phyloP scores from a whole-genome alignment of 1,140 invertebrate genomes.

The Procambarus virginalis region DNA sequence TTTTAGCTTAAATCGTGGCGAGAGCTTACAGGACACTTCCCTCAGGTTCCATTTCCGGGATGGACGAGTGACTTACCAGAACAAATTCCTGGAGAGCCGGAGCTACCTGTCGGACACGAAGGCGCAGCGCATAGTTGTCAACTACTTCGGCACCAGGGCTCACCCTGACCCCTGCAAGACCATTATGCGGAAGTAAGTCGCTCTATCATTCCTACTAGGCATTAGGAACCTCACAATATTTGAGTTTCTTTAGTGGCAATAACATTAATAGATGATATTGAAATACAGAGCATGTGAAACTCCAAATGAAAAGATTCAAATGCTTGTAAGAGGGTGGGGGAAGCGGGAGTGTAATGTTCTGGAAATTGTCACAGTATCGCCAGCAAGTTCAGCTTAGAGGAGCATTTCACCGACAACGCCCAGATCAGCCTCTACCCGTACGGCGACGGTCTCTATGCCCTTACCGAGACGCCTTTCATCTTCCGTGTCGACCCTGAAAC shows the following conservation, averaged over 20 bases:
- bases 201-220: not conserved
- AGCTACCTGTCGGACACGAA: constrained; percentile 83
- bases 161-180: constrained; percentile 87
- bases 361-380: constrained; percentile 76
- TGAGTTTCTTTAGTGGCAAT: too few species aligned
- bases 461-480: constrained; percentile 87
- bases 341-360: not conserved
- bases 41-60: constrained; percentile 79
- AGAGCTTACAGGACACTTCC: not conserved
- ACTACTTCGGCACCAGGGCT: constrained; percentile 86
- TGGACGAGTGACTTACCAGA: constrained; percentile 86
- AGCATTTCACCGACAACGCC: constrained; percentile 84
- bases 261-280: not conserved
- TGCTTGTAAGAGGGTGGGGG: not conserved
- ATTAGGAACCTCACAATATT: too few species aligned
- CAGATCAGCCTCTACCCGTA: constrained; percentile 93
- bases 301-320: not conserved
- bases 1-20: too few species aligned
- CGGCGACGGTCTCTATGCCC: constrained; percentile 87
- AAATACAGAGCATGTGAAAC: not conserved
- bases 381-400: constrained; percentile 81
- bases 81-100: constrained; percentile 84
- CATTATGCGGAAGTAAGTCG: constrained; percentile 67
- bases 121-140: constrained; percentile 86
- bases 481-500: constrained; percentile 84